Conservation (phyloP, 2,113 vertebrate species). For the Chionomys nivalis region DNA sequence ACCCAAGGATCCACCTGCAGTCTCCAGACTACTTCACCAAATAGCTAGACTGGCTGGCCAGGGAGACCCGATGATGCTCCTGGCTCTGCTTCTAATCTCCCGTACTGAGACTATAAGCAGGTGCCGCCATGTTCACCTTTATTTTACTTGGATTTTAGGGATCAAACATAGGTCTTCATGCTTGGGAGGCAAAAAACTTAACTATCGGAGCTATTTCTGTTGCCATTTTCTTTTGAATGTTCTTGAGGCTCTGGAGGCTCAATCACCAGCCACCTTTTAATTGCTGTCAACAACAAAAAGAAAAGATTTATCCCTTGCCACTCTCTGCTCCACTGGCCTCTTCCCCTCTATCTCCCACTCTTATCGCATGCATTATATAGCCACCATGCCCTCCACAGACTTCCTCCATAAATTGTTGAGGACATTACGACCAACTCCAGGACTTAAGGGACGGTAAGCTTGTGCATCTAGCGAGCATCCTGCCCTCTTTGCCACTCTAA, state of each 20-base stretch:
- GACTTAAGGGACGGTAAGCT: background rate
- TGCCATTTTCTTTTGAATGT: background rate
- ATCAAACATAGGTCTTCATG: background rate
- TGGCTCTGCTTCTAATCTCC: background rate
- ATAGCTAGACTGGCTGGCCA: background rate
- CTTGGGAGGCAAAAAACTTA: background rate
- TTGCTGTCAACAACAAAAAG: background rate
- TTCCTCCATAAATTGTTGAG: background rate
- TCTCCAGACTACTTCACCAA: background rate
- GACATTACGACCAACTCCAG: background rate
- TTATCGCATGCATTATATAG: background rate
- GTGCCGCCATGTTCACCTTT: rapidly evolving
- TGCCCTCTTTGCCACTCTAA: background rate
- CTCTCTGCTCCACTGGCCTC: rapidly evolving
- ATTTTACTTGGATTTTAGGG: background rate
- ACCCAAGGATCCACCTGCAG: background rate
- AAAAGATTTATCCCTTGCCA: background rate
- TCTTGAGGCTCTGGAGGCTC: background rate
- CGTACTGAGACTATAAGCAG: background rate
- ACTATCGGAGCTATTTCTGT: too few relatives aligned
- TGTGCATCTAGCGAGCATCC: background rate
- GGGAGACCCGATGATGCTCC: background rate
- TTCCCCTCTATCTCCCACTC: background rate
- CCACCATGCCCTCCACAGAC: background rate
- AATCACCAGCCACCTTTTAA: background rate